Evolutionary conservation across 2,888 invertebrate genomes (phyloP), one percentile per base, ranked within the genome.

Genomic region (Mongoloraphidia duomilia): DNA sequence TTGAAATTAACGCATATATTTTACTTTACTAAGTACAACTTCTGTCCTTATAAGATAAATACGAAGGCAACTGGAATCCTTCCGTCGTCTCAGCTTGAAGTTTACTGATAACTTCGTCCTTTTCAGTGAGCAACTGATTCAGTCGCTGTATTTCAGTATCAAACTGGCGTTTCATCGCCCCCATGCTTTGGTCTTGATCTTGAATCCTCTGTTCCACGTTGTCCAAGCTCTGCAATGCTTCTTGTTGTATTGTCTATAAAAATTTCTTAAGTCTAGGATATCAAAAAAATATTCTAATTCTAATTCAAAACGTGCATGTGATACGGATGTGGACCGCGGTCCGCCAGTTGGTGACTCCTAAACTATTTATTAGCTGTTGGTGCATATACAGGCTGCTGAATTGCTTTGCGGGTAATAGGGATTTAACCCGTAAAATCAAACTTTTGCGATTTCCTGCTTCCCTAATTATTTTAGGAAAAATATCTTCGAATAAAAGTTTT

Each of bases 191-290:
- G 52, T 72, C 68, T 55, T 74, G 72, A 47, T 67, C 66, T 52
- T 65, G 69, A 14, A 75, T 68, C 47, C 69, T 67, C 55, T 70
- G 68, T 54, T 74, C 74, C 1, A 73, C 71, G 2, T 68, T 65
- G 3, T 67, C 66, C 49, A 75, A 61, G 59, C 74, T 73, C 50
- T 73, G 68, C 61, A 67, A 72, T 3, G 74, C 72, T 47, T 67
- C 72, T 54, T 68, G 67, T 56, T 73, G 73, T 11, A 75, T 72
- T 49, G 63, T 68, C 75, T 75, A 54, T 41, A 62, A 58, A 12
- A 50, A 59, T 26, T 26, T 2, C 17, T 17, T 17, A 17, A 3
- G 17, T 17, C 17, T 17, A 17, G 17, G 17, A 53, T 50, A 45
- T 51, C 14, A 13, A 11, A 38, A 6, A 8, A 44, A 34, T 33